Base-by-base conservation (phyloP, 2,113 vertebrate genomes). In the Sialia sialis region DNA sequence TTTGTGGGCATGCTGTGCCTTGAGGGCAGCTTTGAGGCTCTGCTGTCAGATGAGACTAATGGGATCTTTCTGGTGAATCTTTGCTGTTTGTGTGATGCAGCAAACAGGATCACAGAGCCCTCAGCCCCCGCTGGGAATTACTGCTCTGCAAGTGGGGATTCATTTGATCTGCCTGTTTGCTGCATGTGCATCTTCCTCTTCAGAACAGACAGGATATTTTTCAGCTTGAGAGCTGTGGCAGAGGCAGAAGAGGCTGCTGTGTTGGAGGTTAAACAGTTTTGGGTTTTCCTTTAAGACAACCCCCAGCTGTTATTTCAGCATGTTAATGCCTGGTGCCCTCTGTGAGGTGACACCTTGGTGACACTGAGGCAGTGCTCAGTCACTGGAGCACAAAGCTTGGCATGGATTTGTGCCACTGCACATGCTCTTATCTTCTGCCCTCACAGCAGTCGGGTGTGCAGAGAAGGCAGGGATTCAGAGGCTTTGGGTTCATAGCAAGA, bases 371-470 rank as follows among this genome's bases (percentile, higher is more conserved):
- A 52, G 15, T 18, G 25, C 70, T 79, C 0, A 0, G 21, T 74
- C 72, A 13, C 58, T 41, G 49, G 66, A 69, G 44, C 87, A 44
- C 70, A 34, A 38, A 44, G 56, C 3, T 72, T 41, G 60, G 26
- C 3, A 1, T 21, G 30, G 36, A 3, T 78, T 49, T 36, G 23
- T 77, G 68, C 54, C 52, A 5, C 41, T 23, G 38, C n/a, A 0
- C 1, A 5, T 8, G 48, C 30, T 48, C n/a, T 32, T 4, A 9
- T 79, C 46, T 56, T 38, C 19, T 74, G 7, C 30, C 38, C 62
- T 59, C 4, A 0, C 10, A 46, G n/a, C 41, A 26, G 3, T 16
- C 0, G 0, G 0, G 7, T 16, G 16, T 16, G 36, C n/a, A 21
- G 32, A 64, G n/a, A 15, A 51, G 62, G 30, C 1, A 3, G 36